These are phyloP conservation scores for Madoqua kirkii DNA, from an alignment of 2,113 vertebrate genomes.

Conservation along the genomic window DNA sequence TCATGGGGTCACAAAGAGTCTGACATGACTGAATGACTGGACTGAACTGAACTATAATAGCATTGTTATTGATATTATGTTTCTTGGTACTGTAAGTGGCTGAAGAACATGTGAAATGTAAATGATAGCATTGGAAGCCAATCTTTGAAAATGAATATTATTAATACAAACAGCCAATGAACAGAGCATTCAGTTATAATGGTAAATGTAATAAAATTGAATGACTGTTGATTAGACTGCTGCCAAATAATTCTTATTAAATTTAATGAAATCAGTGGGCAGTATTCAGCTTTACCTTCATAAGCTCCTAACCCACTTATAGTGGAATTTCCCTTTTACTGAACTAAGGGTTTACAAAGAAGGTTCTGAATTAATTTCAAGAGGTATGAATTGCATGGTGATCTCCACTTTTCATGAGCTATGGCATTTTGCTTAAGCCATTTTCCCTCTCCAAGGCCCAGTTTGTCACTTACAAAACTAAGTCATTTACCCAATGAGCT, in stretches of 20 bases:
- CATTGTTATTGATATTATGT: slow-evolving; percentile 14
- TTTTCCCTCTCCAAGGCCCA: background rate
- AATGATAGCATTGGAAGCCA: background rate
- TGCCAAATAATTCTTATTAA: slow-evolving; percentile 12
- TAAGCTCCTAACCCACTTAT: background rate
- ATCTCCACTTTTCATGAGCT: background rate
- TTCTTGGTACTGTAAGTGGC: background rate
- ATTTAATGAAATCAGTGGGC: slow-evolving; percentile 28
- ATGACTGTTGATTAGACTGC: slow-evolving; percentile 1
- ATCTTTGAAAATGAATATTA: slow-evolving; percentile 16
- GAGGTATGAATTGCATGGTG: background rate
- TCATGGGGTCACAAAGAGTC: too few relatives aligned
- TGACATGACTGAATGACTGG: background rate
- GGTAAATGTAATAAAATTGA: slow-evolving; percentile 6
- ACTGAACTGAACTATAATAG: slow-evolving; percentile 33
- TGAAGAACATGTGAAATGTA: background rate
- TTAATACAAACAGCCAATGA: background rate
- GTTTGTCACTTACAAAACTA: background rate
- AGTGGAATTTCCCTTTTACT: background rate
- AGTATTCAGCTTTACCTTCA: background rate
- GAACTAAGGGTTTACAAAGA: background rate
- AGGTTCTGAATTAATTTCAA: background rate
- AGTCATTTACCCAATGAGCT: background rate
- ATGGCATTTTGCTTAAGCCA: background rate
- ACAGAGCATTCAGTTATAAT: background rate